phyloP scores from a whole-genome alignment of 2,113 vertebrate genomes.

The Cyanocitta stelleri region DNA sequence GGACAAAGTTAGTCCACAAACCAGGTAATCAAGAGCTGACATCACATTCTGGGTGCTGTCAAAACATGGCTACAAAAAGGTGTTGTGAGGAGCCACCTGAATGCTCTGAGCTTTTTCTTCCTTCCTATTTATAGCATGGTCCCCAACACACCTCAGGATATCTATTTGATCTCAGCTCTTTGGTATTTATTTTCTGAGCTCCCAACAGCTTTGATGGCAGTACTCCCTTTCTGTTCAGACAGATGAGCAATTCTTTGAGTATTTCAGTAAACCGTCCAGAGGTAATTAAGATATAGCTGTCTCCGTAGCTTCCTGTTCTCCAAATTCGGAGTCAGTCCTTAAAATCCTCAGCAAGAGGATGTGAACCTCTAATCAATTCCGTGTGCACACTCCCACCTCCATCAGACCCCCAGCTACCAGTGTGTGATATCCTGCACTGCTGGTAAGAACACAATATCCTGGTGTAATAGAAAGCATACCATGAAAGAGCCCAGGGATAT shows the following conservation, averaged over 20 bases:
- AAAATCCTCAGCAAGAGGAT: neutral
- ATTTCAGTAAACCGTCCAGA: neutral
- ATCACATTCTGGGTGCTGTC: neutral
- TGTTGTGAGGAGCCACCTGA: neutral
- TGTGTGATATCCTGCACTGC: neutral
- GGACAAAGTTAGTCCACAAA: neutral
- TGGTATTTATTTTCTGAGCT: neutral
- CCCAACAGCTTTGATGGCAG: neutral
- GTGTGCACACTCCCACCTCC: neutral
- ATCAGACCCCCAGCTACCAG: neutral
- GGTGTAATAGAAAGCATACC: neutral
- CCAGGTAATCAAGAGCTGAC: neutral
- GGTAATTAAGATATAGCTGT: constrained; percentile 3
- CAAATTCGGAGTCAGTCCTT: neutral
- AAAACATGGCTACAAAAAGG: neutral
- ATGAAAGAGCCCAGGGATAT: neutral
- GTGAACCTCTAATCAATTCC: neutral
- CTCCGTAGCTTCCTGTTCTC: neutral
- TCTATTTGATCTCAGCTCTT: neutral
- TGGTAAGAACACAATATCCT: constrained; percentile 13
- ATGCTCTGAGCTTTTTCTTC: neutral
- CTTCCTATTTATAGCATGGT: neutral
- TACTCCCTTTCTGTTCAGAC: neutral
- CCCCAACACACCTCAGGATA: neutral
- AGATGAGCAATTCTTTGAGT: neutral